Base-by-base conservation (phyloP, 1,140 invertebrate species). In the Caligus rogercresseyi region DNA sequence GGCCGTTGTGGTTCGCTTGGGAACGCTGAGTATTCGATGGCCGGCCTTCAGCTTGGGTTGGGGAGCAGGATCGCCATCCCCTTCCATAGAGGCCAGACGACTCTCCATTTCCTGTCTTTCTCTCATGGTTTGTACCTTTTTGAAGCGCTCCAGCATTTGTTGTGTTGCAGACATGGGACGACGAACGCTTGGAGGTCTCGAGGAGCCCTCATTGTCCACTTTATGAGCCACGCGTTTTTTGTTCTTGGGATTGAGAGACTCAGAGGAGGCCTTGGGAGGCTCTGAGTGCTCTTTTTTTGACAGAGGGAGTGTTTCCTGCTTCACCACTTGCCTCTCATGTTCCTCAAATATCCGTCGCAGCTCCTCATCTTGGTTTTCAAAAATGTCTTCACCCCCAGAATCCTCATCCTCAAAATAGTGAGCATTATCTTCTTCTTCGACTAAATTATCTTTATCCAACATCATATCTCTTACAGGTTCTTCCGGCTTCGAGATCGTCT, bases 291-390 rank as follows among this genome's bases (percentile, higher is more conserved):
- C 20, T 21, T 20, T 56, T 21, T 56, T 56, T 20, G 15, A 11
- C 13, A 19, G 16, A n/a, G 54, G 16, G 1, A 23, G 16, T 18
- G 54, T 11, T 43, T 7, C 31, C 7, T 7, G n/a, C n/a, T 43
- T 43, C 31, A 7, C n/a, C n/a, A 43, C 31, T 43, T 43, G 31
- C 31, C n/a, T 21, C n/a, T 56, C 54, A 20, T 3, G 24, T 21
- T 56, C 54, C 4, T 56, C 24, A 23, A 56, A 56, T 2, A 56
- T 56, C 24, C 54, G 19, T 2, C 20, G 15, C 16, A 56, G 20
- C 14, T 56, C 54, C n/a, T 56, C 54, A 56, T 56, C 54, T 56
- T 56, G 18, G 14, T 56, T 25, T 18, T 56, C 54, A 20, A 56
- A 56, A 20, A 56, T 2, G 2, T 56, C 54, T n/a, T 56, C 54